phyloP scores from a whole-genome alignment of 2,888 invertebrate species.

The Mystacides longicornis region DNA sequence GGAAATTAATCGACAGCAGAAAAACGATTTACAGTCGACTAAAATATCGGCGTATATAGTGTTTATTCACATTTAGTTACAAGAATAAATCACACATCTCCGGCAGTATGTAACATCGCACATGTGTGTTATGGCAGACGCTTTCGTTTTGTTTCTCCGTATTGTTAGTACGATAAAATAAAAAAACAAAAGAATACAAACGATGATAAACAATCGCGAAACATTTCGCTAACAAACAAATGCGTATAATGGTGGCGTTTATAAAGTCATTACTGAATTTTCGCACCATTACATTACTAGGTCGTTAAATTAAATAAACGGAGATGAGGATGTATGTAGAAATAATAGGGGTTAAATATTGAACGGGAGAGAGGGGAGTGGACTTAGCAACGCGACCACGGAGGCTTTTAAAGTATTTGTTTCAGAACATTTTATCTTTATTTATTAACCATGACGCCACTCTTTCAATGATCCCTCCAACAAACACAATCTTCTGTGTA shows the following conservation, averaged over 20 bases:
- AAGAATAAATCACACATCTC: no score
- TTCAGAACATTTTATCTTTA: background rate
- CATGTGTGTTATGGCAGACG: no score
- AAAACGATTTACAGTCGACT: no score
- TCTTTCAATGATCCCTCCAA: no score
- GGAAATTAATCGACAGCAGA: no score
- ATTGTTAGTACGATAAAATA: no score
- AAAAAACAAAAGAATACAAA: conserved; percentile 9
- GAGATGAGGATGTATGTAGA: conserved; percentile 7
- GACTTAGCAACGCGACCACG: background rate
- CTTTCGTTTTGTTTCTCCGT: no score
- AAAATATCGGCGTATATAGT: no score
- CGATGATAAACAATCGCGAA: conserved; percentile 12
- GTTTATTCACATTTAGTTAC: no score
- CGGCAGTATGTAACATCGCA: no score
- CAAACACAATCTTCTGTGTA: no score
- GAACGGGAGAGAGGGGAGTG: background rate
- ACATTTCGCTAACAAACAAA: conserved; percentile 15
- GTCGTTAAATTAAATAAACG: conserved; percentile 18
- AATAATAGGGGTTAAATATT: conserved; percentile 6
- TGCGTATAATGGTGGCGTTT: conserved; percentile 17
- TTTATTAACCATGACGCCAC: background rate
- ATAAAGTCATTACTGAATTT: conserved; percentile 24
- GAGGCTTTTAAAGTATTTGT: background rate
- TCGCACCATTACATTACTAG: conserved; percentile 17